phyloP scores from a whole-genome alignment of 2,888 invertebrate species.

The Axea sp. region DNA sequence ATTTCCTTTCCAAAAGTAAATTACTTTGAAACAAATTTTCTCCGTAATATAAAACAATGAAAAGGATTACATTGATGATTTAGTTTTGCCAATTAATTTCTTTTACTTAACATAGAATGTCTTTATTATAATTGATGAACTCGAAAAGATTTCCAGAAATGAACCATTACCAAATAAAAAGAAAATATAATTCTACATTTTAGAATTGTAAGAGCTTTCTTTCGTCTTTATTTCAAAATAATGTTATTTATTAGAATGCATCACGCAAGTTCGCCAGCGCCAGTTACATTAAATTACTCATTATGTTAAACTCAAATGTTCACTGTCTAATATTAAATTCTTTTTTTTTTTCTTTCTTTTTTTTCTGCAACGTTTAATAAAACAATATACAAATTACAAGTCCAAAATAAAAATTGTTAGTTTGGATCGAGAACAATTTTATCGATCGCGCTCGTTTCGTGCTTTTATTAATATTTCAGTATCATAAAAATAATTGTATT shows the following conservation, averaged over 20 bases:
- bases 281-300: constrained; percentile 55
- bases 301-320: constrained; percentile 53
- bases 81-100: too few species aligned
- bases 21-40: too few species aligned
- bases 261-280: constrained; percentile 46
- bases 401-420: constrained; percentile 32
- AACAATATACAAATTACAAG: constrained; percentile 48
- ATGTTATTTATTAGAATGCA: constrained; percentile 56
- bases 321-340: constrained; percentile 42
- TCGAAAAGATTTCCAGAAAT: too few species aligned
- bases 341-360: not conserved
- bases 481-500: constrained; percentile 25
- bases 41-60: too few species aligned
- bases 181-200: constrained; percentile 34
- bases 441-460: constrained; percentile 43
- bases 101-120: too few species aligned
- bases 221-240: constrained; percentile 43
- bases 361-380: constrained; percentile 11
- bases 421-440: constrained; percentile 26
- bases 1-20: too few species aligned
- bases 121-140: too few species aligned
- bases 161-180: not conserved
- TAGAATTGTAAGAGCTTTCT: constrained; percentile 14
- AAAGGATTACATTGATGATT: too few species aligned
- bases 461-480: constrained; percentile 34